A percentile compares a stretch with the other conserved stretches of the same genome.
Evolutionary conservation across 2,888 invertebrate species (phyloP).

Genomic region (Perithous albicinctus): DNA sequence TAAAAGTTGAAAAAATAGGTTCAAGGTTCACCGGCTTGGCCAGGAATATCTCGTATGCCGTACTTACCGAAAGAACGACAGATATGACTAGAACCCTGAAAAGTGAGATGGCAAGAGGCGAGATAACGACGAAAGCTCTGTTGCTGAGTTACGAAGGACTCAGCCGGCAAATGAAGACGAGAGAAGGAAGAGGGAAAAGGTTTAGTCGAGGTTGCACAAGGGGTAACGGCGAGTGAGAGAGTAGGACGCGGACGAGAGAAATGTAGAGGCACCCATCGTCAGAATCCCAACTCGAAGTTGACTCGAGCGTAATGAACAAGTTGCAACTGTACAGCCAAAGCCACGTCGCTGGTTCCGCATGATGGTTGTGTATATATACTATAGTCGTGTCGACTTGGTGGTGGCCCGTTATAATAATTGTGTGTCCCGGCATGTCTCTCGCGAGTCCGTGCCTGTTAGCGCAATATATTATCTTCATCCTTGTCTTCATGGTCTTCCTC

Average conservation of each 20-base stretch:
- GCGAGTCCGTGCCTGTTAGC: slow-evolving; percentile 53
- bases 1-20: too few species aligned
- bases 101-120: slow-evolving; percentile 1
- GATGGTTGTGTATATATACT: slow-evolving; percentile 32
- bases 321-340: slow-evolving; percentile 68
- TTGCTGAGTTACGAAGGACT: slow-evolving; percentile 2
- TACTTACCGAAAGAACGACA: not conserved
- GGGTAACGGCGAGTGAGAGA: too few species aligned
- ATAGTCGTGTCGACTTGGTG: slow-evolving; percentile 18
- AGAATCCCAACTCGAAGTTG: slow-evolving; percentile 69
- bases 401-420: slow-evolving; percentile 74
- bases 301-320: slow-evolving; percentile 77
- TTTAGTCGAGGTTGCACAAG: slow-evolving; percentile 21
- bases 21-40: too few species aligned
- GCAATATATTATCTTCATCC: slow-evolving; percentile 58
- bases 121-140: slow-evolving; percentile 27
- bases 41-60: too few species aligned
- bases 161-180: slow-evolving; percentile 36
- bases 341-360: too few species aligned
- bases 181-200: slow-evolving; percentile 32
- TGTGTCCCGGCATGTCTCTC: slow-evolving; percentile 71
- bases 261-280: slow-evolving; percentile 34
- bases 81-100: not conserved
- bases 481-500: slow-evolving; percentile 24
- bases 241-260: slow-evolving; percentile 5